Conservation (phyloP, 2,113 vertebrate species). For the Tragelaphus scriptus region DNA sequence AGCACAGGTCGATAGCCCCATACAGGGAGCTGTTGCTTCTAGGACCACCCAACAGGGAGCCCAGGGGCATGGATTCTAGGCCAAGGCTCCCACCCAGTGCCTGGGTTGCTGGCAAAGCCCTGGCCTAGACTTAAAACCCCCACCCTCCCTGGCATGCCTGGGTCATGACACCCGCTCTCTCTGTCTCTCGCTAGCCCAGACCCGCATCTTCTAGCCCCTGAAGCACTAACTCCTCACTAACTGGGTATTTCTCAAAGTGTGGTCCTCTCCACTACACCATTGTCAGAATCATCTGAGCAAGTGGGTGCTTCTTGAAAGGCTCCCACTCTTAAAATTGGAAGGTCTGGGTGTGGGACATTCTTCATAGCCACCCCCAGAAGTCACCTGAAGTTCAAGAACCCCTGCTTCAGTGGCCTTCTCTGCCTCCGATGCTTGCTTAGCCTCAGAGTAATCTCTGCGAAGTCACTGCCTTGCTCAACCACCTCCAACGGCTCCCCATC, state of each 20-base stretch:
- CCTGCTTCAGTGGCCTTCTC: neutral
- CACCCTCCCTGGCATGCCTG: neutral
- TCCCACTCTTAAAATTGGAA: neutral
- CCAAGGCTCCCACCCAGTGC: fast-evolving
- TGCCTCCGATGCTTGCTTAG: neutral
- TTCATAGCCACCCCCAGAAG: neutral
- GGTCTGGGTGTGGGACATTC: neutral
- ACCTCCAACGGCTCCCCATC: neutral
- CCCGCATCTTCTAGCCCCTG: neutral
- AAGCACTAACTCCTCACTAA: neutral
- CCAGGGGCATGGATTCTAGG: neutral
- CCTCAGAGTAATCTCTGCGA: neutral
- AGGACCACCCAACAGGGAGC: neutral
- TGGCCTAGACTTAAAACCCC: neutral
- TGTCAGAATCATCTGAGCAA: neutral
- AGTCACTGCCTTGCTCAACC: neutral
- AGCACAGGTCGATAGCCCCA: neutral
- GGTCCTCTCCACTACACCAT: neutral
- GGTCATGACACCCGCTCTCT: neutral
- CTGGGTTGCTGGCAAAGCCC: neutral
- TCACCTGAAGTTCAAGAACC: neutral
- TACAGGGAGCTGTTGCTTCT: neutral
- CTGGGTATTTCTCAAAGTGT: neutral
- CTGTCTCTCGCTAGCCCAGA: neutral
- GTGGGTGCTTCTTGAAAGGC: neutral